Evolutionary conservation across 2,113 vertebrate genomes (phyloP).

Genomic region (Poicephalus meyeri): DNA sequence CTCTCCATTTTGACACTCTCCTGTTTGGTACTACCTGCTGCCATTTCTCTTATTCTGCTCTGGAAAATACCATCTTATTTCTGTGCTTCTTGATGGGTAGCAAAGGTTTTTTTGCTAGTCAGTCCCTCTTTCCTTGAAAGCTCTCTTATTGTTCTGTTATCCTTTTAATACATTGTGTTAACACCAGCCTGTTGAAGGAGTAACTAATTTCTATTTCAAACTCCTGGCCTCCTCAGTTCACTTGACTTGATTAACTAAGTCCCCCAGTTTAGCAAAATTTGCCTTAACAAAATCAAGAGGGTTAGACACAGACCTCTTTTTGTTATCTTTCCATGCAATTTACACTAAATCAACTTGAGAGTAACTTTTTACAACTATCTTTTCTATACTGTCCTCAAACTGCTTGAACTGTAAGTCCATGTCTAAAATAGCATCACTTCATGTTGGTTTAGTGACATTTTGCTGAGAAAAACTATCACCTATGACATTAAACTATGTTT

Average conservation of each 20-base stretch:
- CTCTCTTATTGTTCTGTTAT: background rate
- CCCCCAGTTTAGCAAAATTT: background rate
- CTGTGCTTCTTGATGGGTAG: background rate
- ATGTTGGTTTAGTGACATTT: conserved; percentile 30
- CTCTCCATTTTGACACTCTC: background rate
- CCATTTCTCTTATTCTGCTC: background rate
- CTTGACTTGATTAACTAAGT: background rate
- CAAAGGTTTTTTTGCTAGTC: background rate
- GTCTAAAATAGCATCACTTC: conserved; percentile 4
- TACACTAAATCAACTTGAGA: background rate
- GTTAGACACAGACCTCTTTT: background rate
- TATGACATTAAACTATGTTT: conserved; percentile 8
- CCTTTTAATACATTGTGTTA: background rate
- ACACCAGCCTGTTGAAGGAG: background rate
- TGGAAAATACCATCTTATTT: background rate
- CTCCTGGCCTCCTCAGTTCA: background rate
- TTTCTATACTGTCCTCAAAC: background rate
- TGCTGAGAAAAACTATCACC: conserved; percentile 23
- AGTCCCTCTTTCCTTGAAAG: background rate
- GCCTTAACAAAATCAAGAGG: background rate
- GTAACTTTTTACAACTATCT: background rate
- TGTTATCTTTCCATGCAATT: background rate
- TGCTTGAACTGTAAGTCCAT: background rate
- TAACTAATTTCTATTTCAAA: background rate
- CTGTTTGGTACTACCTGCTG: background rate